These are phyloP conservation scores for Agriopis leucophaearia DNA, from an alignment of 2,888 invertebrate genomes.

Conservation along the genomic window DNA sequence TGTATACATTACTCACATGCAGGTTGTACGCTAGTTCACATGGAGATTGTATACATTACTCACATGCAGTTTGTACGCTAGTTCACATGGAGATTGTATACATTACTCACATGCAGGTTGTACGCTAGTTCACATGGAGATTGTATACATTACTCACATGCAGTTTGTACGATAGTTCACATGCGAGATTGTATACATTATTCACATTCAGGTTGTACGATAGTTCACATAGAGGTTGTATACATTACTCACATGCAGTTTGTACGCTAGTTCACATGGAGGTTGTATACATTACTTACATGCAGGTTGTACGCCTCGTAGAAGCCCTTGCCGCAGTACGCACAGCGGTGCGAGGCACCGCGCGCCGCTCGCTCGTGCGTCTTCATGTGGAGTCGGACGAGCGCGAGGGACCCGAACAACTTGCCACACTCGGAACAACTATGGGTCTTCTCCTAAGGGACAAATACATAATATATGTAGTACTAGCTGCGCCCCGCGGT, in stretches of 20 bases:
- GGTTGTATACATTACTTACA: slow-evolving; percentile 50
- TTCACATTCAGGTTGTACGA: slow-evolving; percentile 55
- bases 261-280: not conserved
- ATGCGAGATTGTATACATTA: slow-evolving; percentile 61
- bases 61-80: too few relatives aligned
- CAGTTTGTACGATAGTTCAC: not conserved
- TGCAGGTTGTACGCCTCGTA: slow-evolving; percentile 73
- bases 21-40: too few relatives aligned
- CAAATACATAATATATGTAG: slow-evolving; percentile 6
- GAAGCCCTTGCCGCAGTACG: slow-evolving; percentile 78
- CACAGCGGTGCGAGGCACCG: slow-evolving; percentile 71
- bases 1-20: too few relatives aligned
- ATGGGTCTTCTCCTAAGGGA: slow-evolving; percentile 73
- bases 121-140: slow-evolving; percentile 45
- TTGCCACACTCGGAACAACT: slow-evolving; percentile 73
- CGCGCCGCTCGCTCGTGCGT: slow-evolving; percentile 68
- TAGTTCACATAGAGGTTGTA: too few relatives aligned
- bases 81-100: too few relatives aligned
- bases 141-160: slow-evolving; percentile 65
- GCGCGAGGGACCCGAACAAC: slow-evolving; percentile 72
- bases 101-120: not conserved
- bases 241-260: not conserved
- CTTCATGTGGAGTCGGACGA: slow-evolving; percentile 75
- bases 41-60: too few relatives aligned
- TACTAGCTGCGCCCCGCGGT: too few relatives aligned